Evolutionary conservation across 2,888 invertebrate genomes (phyloP).

Genomic region (Agrotis ipsilon): DNA sequence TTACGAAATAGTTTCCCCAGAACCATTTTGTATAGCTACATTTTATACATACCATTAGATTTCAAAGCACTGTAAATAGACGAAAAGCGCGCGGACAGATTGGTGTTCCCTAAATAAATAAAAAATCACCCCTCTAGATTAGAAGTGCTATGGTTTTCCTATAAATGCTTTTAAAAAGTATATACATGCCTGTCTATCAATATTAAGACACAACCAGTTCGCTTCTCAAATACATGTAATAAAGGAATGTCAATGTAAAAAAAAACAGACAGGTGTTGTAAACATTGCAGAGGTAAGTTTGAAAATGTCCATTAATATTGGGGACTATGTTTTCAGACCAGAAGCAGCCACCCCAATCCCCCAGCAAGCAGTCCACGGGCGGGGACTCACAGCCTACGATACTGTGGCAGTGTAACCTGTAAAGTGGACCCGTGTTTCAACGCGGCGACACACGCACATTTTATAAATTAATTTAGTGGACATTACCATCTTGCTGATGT

Average conservation of each 20-base stretch:
- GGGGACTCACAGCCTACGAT: slow-evolving; percentile 99
- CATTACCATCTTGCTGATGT: slow-evolving; percentile 80
- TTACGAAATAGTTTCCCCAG: slow-evolving; percentile 30
- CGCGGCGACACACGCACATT: slow-evolving; percentile 65
- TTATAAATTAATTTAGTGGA: slow-evolving; percentile 70
- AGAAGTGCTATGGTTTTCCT: slow-evolving; percentile 51
- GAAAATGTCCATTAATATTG: slow-evolving; percentile 2
- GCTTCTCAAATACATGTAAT: slow-evolving; percentile 29
- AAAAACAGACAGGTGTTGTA: slow-evolving; percentile 5
- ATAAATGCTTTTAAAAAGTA: slow-evolving; percentile 39
- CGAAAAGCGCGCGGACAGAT: slow-evolving; percentile 15
- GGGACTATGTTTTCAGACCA: slow-evolving; percentile 93
- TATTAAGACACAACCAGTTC: slow-evolving; percentile 14
- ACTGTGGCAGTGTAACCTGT: slow-evolving; percentile 99
- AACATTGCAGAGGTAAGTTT: slow-evolving; percentile 1
- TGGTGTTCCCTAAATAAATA: slow-evolving; percentile 14
- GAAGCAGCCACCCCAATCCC: slow-evolving; percentile 95
- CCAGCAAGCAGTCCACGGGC: slow-evolving; percentile 94
- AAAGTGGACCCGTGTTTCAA: slow-evolving; percentile 82
- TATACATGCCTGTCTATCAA: slow-evolving; percentile 29
- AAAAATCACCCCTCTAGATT: slow-evolving; percentile 38
- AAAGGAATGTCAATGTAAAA: slow-evolving; percentile 19
- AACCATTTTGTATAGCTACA: slow-evolving; percentile 38
- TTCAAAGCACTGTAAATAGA: slow-evolving; percentile 36
- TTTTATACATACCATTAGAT: slow-evolving; percentile 42